Conservation (phyloP, 2,888 invertebrate species). For the Frankliniella intonsa region DNA sequence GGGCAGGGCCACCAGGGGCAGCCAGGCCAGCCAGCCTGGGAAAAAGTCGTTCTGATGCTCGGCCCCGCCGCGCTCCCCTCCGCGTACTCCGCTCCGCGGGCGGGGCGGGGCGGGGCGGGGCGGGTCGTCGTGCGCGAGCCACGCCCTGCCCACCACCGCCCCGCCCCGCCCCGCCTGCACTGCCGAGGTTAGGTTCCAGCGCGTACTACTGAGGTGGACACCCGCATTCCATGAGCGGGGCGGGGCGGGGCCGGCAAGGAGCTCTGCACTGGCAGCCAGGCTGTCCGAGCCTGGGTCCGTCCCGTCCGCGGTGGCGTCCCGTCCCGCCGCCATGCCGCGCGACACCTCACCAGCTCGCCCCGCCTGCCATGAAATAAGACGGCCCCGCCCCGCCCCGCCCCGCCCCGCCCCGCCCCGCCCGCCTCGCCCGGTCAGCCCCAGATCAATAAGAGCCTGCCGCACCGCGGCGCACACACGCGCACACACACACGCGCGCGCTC, state of each 20-base stretch:
- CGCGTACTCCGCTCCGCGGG: background rate
- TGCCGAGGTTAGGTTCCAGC: background rate
- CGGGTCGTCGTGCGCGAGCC: background rate
- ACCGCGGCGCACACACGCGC: too few relatives aligned
- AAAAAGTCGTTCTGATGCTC: background rate
- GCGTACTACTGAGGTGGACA: background rate
- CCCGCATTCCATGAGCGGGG: background rate
- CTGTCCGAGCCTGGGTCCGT: background rate
- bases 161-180: background rate
- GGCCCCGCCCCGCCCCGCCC: too few relatives aligned
- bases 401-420: too few relatives aligned
- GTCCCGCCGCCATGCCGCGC: too few relatives aligned
- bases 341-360: too few relatives aligned
- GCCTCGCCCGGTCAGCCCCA: too few relatives aligned
- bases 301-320: background rate
- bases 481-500: background rate
- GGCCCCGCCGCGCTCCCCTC: background rate
- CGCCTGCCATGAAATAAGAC: too few relatives aligned
- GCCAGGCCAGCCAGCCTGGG: background rate
- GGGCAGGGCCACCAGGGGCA: background rate
- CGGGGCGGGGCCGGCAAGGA: too few relatives aligned
- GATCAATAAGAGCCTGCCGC: background rate
- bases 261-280: too few relatives aligned
- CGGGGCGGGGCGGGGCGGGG: background rate
- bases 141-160: slow-evolving; percentile 6